Conservation (phyloP, 1,140 invertebrate genomes). For the Micrasema longulum region DNA sequence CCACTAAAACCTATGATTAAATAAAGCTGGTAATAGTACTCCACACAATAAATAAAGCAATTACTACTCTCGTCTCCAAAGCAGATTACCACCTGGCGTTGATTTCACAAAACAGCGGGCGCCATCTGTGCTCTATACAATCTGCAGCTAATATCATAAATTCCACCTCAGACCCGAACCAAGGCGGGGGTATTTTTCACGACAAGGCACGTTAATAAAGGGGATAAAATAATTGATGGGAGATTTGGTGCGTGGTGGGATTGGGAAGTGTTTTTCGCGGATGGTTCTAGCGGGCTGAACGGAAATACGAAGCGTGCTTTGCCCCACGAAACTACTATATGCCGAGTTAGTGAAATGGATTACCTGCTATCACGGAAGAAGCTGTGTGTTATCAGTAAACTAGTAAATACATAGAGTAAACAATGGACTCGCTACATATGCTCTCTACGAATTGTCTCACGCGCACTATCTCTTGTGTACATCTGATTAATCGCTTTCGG, state of each 20-base stretch:
- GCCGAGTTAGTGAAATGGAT: conserved; percentile 43
- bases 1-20: no score
- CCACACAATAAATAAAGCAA: neutral
- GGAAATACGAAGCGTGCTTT: neutral
- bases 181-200: neutral
- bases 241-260: no score
- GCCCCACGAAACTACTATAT: neutral
- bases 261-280: neutral
- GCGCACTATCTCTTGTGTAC: conserved; percentile 3
- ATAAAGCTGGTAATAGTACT: neutral
- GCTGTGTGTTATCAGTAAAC: conserved; percentile 40
- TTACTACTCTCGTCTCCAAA: neutral
- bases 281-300: neutral
- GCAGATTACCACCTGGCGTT: conserved; percentile 15
- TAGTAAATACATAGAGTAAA: conserved; percentile 45
- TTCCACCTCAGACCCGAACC: conserved; percentile 4
- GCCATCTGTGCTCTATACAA: conserved; percentile 18
- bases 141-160: conserved; percentile 20
- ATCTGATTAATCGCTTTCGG: conserved; percentile 35
- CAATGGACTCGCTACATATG: conserved; percentile 33
- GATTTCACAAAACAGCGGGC: conserved; percentile 20
- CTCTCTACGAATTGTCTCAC: conserved; percentile 21
- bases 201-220: neutral
- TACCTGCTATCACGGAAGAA: conserved; percentile 36
- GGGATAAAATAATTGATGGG: neutral